phyloP scores from a whole-genome alignment of 2,797 vertebrate species.

The Phoeniculus purpureus region DNA sequence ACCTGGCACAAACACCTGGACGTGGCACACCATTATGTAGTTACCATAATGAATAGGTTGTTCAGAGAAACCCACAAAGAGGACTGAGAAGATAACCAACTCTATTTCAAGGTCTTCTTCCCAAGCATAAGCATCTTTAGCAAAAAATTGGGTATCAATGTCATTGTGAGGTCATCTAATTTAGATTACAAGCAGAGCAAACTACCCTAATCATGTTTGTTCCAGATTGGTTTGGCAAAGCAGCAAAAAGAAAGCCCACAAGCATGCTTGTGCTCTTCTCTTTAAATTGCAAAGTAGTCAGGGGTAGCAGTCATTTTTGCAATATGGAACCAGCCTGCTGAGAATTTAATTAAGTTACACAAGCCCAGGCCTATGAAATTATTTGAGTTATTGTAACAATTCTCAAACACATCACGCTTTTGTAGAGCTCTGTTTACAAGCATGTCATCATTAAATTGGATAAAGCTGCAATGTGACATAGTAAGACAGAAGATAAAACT shows the following conservation, averaged over 20 bases:
- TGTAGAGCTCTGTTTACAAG: slow-evolving; percentile 2
- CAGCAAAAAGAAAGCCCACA: not conserved
- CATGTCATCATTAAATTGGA: not conserved
- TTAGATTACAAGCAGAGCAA: slow-evolving; percentile 25
- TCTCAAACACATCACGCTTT: not conserved
- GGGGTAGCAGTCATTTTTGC: slow-evolving; percentile 21
- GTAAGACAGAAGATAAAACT: not conserved
- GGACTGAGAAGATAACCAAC: not conserved
- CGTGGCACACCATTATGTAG: not conserved
- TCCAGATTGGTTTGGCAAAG: slow-evolving; percentile 41
- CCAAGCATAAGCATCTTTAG: not conserved
- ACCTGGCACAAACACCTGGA: not conserved
- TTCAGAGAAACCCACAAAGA: not conserved
- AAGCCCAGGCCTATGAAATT: slow-evolving; percentile 17
- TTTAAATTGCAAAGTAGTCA: slow-evolving; percentile 37
- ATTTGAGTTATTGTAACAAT: not conserved
- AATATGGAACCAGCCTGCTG: slow-evolving; percentile 21
- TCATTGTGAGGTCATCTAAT: slow-evolving; percentile 19
- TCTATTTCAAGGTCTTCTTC: slow-evolving; percentile 1
- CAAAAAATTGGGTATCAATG: not conserved
- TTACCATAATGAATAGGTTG: not conserved
- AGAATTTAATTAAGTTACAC: slow-evolving; percentile 42
- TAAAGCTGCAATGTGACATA: not conserved
- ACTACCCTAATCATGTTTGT: slow-evolving; percentile 10
- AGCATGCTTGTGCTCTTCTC: not conserved